phyloP scores from a whole-genome alignment of 2,888 invertebrate genomes.

The Perithous albicinctus region DNA sequence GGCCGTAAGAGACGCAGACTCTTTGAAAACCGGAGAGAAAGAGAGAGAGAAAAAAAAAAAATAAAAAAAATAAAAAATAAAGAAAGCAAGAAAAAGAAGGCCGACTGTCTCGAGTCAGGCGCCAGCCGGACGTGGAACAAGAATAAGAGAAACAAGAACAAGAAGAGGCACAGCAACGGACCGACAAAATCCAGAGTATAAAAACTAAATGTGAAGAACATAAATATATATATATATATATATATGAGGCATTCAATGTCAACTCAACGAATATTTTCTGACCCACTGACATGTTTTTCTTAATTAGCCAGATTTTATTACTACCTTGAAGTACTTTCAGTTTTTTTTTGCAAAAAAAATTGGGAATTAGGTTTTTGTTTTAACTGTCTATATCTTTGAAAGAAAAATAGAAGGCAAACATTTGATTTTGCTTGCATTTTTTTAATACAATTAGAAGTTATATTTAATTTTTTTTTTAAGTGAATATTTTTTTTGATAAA shows the following conservation, averaged over 20 bases:
- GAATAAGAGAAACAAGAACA: conserved; percentile 68
- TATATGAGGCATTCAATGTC: background rate
- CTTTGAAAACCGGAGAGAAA: conserved; percentile 40
- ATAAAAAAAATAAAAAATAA: conserved; percentile 25
- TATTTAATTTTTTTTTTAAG: background rate
- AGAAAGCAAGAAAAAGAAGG: conserved; percentile 37
- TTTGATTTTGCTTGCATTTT: too few species aligned
- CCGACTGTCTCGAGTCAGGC: conserved; percentile 55
- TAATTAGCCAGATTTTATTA: background rate
- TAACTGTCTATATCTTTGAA: too few species aligned
- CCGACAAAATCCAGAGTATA: conserved; percentile 44
- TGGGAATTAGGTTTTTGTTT: too few species aligned
- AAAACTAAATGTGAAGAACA: conserved; percentile 42
- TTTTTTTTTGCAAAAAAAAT: too few species aligned
- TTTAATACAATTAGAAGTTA: background rate
- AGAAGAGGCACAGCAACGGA: conserved; percentile 52
- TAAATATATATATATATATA: background rate
- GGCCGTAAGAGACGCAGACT: conserved; percentile 16
- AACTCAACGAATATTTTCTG: background rate
- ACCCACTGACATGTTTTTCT: background rate
- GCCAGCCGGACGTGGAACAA: conserved; percentile 68
- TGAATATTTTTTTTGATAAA: background rate
- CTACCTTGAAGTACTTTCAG: too few species aligned
- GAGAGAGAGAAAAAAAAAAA: too few species aligned
- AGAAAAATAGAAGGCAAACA: too few species aligned